Percentiles rank a stretch among this genome's conserved stretches.
phyloP scores from a whole-genome alignment of 2,888 invertebrate species.

The Melanostoma mellinum region DNA sequence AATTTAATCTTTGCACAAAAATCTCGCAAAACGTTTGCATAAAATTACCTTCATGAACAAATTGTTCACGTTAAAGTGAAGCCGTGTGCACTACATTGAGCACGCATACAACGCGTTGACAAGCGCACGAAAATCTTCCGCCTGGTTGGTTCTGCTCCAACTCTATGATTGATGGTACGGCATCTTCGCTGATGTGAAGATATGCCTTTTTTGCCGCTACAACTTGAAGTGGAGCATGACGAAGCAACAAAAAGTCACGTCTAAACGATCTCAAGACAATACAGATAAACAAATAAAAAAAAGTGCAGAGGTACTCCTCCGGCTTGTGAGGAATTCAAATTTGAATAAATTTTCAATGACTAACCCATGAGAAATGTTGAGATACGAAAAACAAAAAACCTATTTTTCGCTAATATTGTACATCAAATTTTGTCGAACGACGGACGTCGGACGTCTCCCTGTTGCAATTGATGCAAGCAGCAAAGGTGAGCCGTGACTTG shows the following conservation, averaged over 20 bases:
- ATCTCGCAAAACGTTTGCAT: constrained; percentile 56
- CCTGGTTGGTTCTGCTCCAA: constrained; percentile 11
- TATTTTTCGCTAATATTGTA: constrained; percentile 7
- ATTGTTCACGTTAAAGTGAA: constrained; percentile 59
- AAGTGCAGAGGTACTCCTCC: background rate
- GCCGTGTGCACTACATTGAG: constrained; percentile 51
- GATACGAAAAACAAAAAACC: constrained; percentile 1
- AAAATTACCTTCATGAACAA: constrained; percentile 63
- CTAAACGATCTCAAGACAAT: background rate
- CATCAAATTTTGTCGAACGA: no score
- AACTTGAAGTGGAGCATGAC: constrained; percentile 45
- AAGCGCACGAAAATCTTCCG: constrained; percentile 29
- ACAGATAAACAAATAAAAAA: background rate
- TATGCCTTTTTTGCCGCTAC: constrained; percentile 42
- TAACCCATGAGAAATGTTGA: background rate
- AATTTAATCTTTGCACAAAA: constrained; percentile 20
- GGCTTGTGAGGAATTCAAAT: constrained; percentile 47
- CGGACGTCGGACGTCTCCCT: background rate
- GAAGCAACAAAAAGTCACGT: constrained; percentile 59
- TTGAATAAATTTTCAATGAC: constrained; percentile 45
- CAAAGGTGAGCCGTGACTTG: constrained; percentile 30
- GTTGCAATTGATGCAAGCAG: background rate
- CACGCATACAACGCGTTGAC: constrained; percentile 49
- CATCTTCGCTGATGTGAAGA: constrained; percentile 46
- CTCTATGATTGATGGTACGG: constrained; percentile 45